These are phyloP conservation scores for Menidia menidia DNA, from an alignment of 2,797 vertebrate species.

Conservation along the genomic window DNA sequence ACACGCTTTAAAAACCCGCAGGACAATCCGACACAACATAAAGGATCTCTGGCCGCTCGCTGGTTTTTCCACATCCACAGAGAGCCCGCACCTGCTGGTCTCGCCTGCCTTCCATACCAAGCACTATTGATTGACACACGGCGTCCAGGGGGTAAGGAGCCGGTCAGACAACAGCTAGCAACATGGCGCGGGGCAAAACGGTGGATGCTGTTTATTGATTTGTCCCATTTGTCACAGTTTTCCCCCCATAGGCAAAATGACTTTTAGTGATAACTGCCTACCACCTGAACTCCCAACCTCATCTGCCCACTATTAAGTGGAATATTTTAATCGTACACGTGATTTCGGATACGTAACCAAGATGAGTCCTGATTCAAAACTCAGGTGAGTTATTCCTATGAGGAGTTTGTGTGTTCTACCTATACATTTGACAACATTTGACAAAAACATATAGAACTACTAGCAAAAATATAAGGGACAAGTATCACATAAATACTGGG, in stretches of 20 bases:
- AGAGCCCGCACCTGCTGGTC: constrained; percentile 55
- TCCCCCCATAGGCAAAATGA: not conserved
- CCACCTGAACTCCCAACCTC: not conserved
- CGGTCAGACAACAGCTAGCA: constrained; percentile 54
- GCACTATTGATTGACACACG: constrained; percentile 60
- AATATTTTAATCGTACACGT: not conserved
- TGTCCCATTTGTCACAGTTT: not conserved
- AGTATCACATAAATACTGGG: too few species aligned
- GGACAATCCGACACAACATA: constrained; percentile 57
- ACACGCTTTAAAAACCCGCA: constrained; percentile 42
- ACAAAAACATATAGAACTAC: not conserved
- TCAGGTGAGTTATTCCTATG: too few species aligned
- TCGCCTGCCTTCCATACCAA: constrained; percentile 50
- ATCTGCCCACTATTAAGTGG: too few species aligned
- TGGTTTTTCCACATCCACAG: constrained; percentile 41
- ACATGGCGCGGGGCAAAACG: constrained; percentile 10
- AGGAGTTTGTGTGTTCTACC: too few species aligned
- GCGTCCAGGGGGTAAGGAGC: constrained; percentile 52
- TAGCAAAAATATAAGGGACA: too few species aligned
- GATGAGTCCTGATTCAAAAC: too few species aligned
- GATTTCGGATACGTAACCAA: too few species aligned
- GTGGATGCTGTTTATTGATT: constrained; percentile 22
- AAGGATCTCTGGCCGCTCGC: constrained; percentile 53
- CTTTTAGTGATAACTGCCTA: not conserved
- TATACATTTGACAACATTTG: too few species aligned